phyloP scores from a whole-genome alignment of 2,113 vertebrate species.

The Epinephelus lanceolatus region DNA sequence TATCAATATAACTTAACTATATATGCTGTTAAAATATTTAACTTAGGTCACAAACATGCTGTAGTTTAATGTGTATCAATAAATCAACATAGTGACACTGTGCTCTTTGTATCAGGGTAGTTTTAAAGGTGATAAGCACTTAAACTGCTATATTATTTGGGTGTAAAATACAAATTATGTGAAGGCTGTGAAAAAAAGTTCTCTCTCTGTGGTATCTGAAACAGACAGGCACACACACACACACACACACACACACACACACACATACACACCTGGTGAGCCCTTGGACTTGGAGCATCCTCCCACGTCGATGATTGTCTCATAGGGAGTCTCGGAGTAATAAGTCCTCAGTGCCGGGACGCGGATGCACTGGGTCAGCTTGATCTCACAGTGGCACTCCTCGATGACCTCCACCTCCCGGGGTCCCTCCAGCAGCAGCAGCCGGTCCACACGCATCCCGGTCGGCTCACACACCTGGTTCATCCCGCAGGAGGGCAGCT shows the following conservation, averaged over 20 bases:
- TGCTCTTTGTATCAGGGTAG: too few species aligned
- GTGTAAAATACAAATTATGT: neutral
- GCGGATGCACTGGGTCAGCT: conserved; percentile 73
- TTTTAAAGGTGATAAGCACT: too few species aligned
- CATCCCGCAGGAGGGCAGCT: conserved; percentile 69
- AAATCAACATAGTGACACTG: neutral
- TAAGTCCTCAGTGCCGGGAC: conserved; percentile 84
- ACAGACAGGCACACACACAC: neutral
- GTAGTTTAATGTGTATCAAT: neutral
- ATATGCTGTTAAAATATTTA: neutral
- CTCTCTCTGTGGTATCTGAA: too few species aligned
- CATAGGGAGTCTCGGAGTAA: conserved; percentile 83
- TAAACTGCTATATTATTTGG: too few species aligned
- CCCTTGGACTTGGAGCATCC: conserved; percentile 81
- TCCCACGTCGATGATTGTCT: conserved; percentile 80
- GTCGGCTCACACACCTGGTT: conserved; percentile 79
- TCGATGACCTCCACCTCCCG: conserved; percentile 82
- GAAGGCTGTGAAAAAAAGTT: neutral
- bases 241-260: neutral
- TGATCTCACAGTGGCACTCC: conserved; percentile 83
- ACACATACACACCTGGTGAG: conserved; percentile 71
- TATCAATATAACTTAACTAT: neutral
- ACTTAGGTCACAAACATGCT: neutral
- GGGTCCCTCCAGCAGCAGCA: conserved; percentile 80
- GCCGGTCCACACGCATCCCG: conserved; percentile 71